Percentiles rank a stretch among this genome's conserved stretches.
phyloP scores from a whole-genome alignment of 2,888 invertebrate genomes.

The Hartigia nigra region DNA sequence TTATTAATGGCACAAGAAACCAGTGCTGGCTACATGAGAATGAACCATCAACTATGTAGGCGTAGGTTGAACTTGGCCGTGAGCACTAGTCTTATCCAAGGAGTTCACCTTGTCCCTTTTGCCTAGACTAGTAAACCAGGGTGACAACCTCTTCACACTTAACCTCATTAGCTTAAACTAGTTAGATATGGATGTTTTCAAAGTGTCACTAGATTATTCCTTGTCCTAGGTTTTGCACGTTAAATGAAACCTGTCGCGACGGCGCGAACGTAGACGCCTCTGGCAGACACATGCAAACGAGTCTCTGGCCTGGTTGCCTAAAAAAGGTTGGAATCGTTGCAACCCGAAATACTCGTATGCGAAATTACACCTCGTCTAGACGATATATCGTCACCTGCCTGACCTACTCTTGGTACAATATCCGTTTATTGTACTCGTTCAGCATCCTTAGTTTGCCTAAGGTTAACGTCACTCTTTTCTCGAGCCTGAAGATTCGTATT shows the following conservation, averaged over 20 bases:
- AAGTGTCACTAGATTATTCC: not conserved
- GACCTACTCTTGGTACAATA: not conserved
- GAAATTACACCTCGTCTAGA: not conserved
- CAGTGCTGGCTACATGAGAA: not conserved
- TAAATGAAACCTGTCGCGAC: not conserved
- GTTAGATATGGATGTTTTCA: not conserved
- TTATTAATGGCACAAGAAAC: not conserved
- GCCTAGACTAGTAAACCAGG: not conserved
- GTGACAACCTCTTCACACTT: not conserved
- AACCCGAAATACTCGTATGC: constrained; percentile 5
- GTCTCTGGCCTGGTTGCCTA: constrained; percentile 5
- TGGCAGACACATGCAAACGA: constrained; percentile 6
- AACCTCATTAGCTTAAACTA: not conserved
- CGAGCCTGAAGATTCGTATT: not conserved
- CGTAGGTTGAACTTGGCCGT: not conserved
- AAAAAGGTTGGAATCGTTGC: constrained; percentile 1
- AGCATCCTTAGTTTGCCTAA: not conserved
- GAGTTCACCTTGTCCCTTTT: not conserved
- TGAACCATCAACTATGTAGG: not conserved
- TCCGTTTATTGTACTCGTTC: not conserved
- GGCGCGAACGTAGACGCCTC: not conserved
- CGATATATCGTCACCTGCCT: not conserved
- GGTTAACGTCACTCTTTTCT: too few species aligned
- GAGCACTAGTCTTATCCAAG: not conserved
- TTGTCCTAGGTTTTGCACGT: not conserved